These are phyloP conservation scores for Bombus superbus DNA, from an alignment of 1,140 invertebrate genomes.

Conservation along the genomic window DNA sequence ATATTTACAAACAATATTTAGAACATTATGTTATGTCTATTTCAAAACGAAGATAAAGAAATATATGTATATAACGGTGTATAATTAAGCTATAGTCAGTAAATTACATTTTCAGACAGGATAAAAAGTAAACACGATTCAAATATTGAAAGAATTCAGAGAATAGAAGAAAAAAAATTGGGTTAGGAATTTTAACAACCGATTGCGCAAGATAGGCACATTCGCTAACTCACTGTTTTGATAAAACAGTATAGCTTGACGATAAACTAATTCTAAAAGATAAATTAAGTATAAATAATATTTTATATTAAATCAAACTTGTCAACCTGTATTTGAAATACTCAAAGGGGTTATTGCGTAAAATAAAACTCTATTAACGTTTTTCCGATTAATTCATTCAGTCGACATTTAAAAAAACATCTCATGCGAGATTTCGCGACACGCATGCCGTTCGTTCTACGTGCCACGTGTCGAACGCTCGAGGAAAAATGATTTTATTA, in stretches of 20 bases:
- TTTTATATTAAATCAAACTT: not conserved
- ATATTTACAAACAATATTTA: not conserved
- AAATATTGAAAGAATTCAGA: not conserved
- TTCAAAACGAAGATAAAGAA: not conserved
- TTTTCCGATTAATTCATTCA: not conserved
- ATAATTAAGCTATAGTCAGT: not conserved
- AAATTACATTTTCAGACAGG: not conserved
- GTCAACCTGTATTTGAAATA: no score
- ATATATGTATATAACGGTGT: not conserved
- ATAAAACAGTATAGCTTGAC: not conserved
- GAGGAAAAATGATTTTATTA: conserved; percentile 13
- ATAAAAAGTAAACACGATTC: not conserved
- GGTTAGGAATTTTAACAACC: not conserved
- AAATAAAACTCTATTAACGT: no score
- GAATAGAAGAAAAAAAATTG: not conserved
- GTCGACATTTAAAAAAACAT: not conserved
- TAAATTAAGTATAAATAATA: not conserved
- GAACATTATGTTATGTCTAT: not conserved
- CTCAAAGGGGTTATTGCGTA: no score
- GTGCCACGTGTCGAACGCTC: conserved; percentile 17
- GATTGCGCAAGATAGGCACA: not conserved
- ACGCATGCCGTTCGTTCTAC: not conserved
- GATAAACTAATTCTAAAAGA: not conserved
- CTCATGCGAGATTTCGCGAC: not conserved
- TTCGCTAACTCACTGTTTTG: not conserved